Base-by-base conservation (phyloP, 2,797 vertebrate species). In the Acanthis flammea region DNA sequence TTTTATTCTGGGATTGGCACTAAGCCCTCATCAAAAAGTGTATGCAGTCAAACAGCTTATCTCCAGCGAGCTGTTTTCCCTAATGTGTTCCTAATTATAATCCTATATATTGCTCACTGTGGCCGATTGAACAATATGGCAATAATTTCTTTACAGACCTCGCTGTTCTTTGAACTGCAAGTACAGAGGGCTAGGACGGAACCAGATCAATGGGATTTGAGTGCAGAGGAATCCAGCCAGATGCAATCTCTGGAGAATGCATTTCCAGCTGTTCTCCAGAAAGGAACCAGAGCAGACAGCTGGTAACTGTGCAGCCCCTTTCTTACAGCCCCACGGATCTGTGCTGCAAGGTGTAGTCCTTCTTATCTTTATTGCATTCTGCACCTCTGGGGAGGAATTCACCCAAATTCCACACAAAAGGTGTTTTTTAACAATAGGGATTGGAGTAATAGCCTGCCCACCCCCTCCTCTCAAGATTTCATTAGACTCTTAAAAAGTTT, bases 81-180 rank as follows among this genome's bases (percentile, higher is more conserved):
- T 98, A 98, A 98, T 98, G 95, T 98, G 98, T 98, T 98, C 98
- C 97, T 98, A 98, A 98, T 98, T 98, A 98, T 97, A 97, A 98
- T 97, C 97, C 97, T 97, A 98, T 98, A 98, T 98, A 98, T 97
- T 97, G 97, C 97, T 97, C 96, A 97, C 97, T 98, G 98, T 97
- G 97, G 98, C 97, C 85, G 92, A 97, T 86, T 95, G 97, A 98
- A 98, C 98, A 98, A 98, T 98, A 98, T 98, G 98, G 98, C 97
- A 98, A 97, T 98, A 97, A 98, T 98, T 98, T 98, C 97, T 98
- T 98, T 98, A 98, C 98, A 98, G 98, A 96, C 97, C 95, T 97
- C 22, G 9, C 76, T 97, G 96, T 97, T 98, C 98, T 98, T 98
- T 98, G 98, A 98, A 98, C 98, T 98, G 90, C 5, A 82, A 98